These are phyloP conservation scores for Nipponacmea schrenckii DNA, from an alignment of 2,888 invertebrate species.

Conservation along the genomic window DNA sequence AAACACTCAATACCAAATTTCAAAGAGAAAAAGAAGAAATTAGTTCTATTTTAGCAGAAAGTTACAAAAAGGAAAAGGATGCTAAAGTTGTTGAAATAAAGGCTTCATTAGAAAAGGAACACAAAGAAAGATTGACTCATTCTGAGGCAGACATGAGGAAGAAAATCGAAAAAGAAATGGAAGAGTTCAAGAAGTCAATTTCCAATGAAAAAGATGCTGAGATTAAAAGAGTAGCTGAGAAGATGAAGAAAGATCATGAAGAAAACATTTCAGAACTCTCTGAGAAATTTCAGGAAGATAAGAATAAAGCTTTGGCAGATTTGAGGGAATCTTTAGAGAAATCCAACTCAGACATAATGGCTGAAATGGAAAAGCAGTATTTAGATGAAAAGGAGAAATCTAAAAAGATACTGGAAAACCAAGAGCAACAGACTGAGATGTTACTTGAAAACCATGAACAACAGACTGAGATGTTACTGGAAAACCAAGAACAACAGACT, in stretches of 20 bases:
- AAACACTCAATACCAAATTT: conserved; percentile 27
- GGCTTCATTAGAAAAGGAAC: conserved; percentile 41
- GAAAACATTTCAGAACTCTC: conserved; percentile 21
- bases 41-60: conserved; percentile 46
- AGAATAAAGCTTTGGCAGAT: conserved; percentile 24
- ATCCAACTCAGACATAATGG: conserved; percentile 24
- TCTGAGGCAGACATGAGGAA: conserved; percentile 42
- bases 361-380: conserved; percentile 29
- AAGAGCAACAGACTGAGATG: conserved; percentile 18
- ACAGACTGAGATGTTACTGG: too few relatives aligned
- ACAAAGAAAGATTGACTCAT: conserved; percentile 38
- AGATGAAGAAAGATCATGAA: conserved; percentile 23
- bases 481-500: conserved; percentile 7
- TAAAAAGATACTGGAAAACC: neutral
- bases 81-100: conserved; percentile 28
- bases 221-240: conserved; percentile 1
- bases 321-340: conserved; percentile 22
- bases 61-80: conserved; percentile 20
- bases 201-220: conserved; percentile 29
- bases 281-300: conserved; percentile 27
- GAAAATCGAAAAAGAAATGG: conserved; percentile 59
- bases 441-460: neutral
- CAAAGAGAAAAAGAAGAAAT: conserved; percentile 61
- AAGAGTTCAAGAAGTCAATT: conserved; percentile 34
- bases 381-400: conserved; percentile 27